Evolutionary conservation across 2,797 vertebrate genomes (phyloP), one percentile per base, ranked within the genome.

Genomic region (Peromyscus eremicus): DNA sequence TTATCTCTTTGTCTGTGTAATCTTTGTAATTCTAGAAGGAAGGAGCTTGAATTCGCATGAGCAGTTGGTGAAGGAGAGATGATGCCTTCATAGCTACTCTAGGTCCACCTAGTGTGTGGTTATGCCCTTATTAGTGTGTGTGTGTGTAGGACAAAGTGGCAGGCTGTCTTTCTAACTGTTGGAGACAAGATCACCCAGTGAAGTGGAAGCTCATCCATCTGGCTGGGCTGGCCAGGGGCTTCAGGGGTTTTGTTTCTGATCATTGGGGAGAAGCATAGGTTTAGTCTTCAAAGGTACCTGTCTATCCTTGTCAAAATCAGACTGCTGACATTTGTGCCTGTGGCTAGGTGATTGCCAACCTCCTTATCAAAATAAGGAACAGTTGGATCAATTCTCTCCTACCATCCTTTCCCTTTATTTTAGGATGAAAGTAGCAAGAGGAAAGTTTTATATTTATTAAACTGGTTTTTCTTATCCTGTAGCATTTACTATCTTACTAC

Each of bases 241-340:
- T 32, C 32, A 84, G 52, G 52, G 4, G 14, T 14, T 40, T 29
- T 27, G 13, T 43, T 49, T 68, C 80, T 11, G 29, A 70, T 34
- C 5, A 11, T 19, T 14, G 2, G 13, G 64, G 6, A 57, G 40
- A 8, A 49, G 0, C 9, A 11, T 7, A 27, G 13, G 5, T 40
- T 21, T 27, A 1, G 49, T 29, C 40, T 55, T 85, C 16, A 2
- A 0, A 1, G 43, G n/a, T 37, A 19, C 1, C 60, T 0, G 0
- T 5, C 34, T 37, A 5, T 4, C 37, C 57, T 34, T 68, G 25
- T 29, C 75, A 49, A 14, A 55, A 37, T 70, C 25, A 12, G 60
- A 43, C 2, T 8, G n/a, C 27, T 27, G 14, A 11, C 32, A 3
- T 34, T 37, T 34, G 85, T 29, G 14, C 19, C 70, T 23, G 21